A percentile compares a stretch with the other conserved stretches of the same genome.
Evolutionary conservation across 2,797 vertebrate genomes (phyloP).

Genomic region (Parauchenoglanis ngamensis): DNA sequence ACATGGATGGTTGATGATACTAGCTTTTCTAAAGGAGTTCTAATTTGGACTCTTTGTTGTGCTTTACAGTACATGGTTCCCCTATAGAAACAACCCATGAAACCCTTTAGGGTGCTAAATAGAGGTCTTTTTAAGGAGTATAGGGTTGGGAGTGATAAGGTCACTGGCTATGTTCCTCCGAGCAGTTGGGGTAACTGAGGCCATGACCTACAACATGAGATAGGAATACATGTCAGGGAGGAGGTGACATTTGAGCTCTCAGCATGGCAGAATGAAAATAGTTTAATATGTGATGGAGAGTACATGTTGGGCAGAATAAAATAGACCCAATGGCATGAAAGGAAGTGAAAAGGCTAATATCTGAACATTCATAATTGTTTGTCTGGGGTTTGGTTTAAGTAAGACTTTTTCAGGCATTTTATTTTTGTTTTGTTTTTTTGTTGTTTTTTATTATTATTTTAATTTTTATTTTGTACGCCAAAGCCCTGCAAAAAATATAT

Average conservation of each 20-base stretch:
- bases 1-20: background rate
- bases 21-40: background rate
- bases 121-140: background rate
- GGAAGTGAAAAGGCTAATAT: background rate
- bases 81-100: background rate
- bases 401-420: background rate
- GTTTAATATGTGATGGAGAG: background rate
- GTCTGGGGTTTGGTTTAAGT: background rate
- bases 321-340: background rate
- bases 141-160: background rate
- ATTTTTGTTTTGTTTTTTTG: background rate
- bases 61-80: background rate
- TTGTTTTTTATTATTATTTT: background rate
- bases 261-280: background rate
- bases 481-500: slow-evolving; percentile 9
- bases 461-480: background rate
- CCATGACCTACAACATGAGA: background rate
- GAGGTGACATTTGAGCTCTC: background rate
- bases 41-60: background rate
- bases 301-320: background rate
- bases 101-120: background rate
- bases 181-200: background rate
- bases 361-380: slow-evolving; percentile 2
- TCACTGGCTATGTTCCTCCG: background rate
- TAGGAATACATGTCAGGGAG: background rate